These are phyloP conservation scores for Phymastichus coffea DNA, from an alignment of 1,140 invertebrate genomes.

Conservation along the genomic window DNA sequence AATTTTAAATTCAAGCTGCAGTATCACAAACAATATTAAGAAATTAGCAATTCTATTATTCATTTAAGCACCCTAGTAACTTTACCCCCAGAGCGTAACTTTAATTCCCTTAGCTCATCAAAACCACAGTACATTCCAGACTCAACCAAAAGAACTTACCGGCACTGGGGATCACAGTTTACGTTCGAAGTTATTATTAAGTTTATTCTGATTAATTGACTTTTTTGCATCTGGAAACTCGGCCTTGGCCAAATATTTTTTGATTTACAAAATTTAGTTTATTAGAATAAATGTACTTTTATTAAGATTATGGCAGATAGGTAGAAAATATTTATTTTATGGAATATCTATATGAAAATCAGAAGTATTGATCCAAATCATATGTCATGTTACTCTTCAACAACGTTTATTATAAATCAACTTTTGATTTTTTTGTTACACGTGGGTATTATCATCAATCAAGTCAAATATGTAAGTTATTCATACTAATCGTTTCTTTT, in stretches of 20 bases:
- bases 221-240: neutral
- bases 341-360: too few species aligned
- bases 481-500: too few species aligned
- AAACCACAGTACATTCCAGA: conserved; percentile 13
- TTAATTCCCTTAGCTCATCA: conserved; percentile 26
- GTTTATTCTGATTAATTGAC: conserved; percentile 3
- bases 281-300: too few species aligned
- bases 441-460: too few species aligned
- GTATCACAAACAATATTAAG: conserved; percentile 25
- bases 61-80: conserved; percentile 13
- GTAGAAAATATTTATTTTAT: too few species aligned
- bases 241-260: too few species aligned
- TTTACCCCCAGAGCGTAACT: conserved; percentile 14
- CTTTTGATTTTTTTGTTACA: too few species aligned
- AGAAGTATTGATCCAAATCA: too few species aligned
- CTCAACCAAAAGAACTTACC: conserved; percentile 17
- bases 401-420: too few species aligned
- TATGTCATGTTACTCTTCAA: too few species aligned
- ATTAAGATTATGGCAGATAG: too few species aligned
- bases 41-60: conserved; percentile 24
- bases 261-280: neutral
- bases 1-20: conserved; percentile 18
- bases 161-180: neutral
- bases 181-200: neutral
- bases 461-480: too few species aligned